phyloP scores from a whole-genome alignment of 2,888 invertebrate species.

The Parnassius mnemosyne region DNA sequence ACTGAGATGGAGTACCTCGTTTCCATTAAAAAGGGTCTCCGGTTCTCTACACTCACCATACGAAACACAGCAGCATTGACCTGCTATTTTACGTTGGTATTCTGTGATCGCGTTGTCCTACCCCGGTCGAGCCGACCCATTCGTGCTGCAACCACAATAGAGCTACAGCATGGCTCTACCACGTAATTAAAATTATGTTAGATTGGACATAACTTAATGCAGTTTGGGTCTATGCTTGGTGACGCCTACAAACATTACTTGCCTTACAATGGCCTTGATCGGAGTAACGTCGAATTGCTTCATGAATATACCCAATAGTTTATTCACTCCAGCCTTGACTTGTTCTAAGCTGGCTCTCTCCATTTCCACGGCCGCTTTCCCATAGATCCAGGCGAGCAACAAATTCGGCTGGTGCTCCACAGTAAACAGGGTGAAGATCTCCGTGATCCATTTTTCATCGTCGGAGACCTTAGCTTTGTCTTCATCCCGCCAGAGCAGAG shows the following conservation, averaged over 20 bases:
- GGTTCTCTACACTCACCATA: too few relatives aligned
- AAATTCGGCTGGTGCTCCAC: slow-evolving; percentile 82
- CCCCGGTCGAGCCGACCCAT: too few relatives aligned
- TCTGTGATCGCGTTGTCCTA: too few relatives aligned
- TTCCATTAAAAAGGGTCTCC: too few relatives aligned
- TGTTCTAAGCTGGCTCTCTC: slow-evolving; percentile 78
- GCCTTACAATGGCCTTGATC: slow-evolving; percentile 78
- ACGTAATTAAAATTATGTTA: too few relatives aligned
- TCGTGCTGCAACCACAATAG: too few relatives aligned
- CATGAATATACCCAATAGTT: slow-evolving; percentile 75
- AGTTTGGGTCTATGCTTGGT: too few relatives aligned
- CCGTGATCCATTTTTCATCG: slow-evolving; percentile 80
- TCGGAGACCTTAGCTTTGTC: slow-evolving; percentile 69
- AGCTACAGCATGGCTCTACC: too few relatives aligned
- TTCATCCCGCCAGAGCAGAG: slow-evolving; percentile 79
- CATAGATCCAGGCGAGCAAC: slow-evolving; percentile 84
- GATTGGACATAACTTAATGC: too few relatives aligned
- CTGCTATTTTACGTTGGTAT: too few relatives aligned
- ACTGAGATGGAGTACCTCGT: too few relatives aligned
- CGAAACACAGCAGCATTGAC: too few relatives aligned
- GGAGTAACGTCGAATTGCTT: slow-evolving; percentile 74
- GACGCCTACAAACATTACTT: slow-evolving; percentile 26
- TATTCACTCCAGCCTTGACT: slow-evolving; percentile 76
- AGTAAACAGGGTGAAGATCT: slow-evolving; percentile 81
- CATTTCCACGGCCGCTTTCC: slow-evolving; percentile 81